Evolutionary conservation across 2,888 invertebrate species (phyloP), one percentile per base, ranked within the genome.

Genomic region (Cecidostiba fungosa): DNA sequence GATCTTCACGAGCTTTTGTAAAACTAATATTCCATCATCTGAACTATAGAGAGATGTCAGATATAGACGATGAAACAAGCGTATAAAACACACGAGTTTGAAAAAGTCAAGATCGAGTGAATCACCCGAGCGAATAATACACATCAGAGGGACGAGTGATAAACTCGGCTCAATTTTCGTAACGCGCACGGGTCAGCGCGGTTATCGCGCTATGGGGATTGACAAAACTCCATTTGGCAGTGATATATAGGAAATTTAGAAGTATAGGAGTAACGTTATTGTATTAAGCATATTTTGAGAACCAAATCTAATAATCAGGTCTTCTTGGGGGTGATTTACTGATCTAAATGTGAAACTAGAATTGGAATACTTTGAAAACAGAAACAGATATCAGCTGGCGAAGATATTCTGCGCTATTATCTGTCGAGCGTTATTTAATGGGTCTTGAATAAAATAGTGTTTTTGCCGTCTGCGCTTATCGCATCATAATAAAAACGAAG

Each of bases 101-200:
- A 47, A 50, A 19, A 50, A 50, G 19, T 10, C 16, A 19, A 50
- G 19, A 50, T 16, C 16, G 19, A 19, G 50, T 5, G 4, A 50
- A 19, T 16, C 50, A 50, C 50, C 19, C 50, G 50, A 19, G 5
- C 6, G 10, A 19, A 50, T 50, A 50, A 50, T 50, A 50, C 16
- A 16, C 5, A 16, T 50, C 19, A 3, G 19, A 19, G 3, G 19
- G 50, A 50, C 3, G 4, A 8, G 47, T 19, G 70, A 70, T 70
- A 70, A 70, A 39, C 32, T 32, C 29, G 29, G 66, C 32, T 76
- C 54, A 74, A 80, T 83, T 86, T 86, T 83, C 82, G 83, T 83
- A 86, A 86, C 39, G 6, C n/a, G 77, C 54, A n/a, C 73, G 59
- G 84, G 86, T 77, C 83, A 84, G n/a, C 66, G 54, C 81, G 86